Conservation (phyloP, 1,140 invertebrate genomes). For the Bombus fervidus region DNA sequence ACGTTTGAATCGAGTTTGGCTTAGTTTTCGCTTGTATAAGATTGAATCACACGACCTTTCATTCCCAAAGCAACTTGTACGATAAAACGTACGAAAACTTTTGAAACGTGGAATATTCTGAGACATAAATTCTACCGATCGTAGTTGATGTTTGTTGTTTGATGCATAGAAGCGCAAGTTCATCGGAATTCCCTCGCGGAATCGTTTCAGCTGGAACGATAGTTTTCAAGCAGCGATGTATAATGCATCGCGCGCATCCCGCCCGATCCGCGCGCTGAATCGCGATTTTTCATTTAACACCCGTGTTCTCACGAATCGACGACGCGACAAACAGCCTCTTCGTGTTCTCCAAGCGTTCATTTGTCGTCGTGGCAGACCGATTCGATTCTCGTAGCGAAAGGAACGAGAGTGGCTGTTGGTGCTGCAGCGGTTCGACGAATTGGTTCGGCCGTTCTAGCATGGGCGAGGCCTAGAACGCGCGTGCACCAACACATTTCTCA, state of each 20-base stretch:
- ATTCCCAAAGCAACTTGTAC: too few species aligned
- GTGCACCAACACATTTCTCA: slow-evolving; percentile 13
- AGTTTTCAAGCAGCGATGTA: slow-evolving; percentile 57
- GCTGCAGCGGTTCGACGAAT: slow-evolving; percentile 59
- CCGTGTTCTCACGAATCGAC: slow-evolving; percentile 60
- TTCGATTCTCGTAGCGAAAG: slow-evolving; percentile 59
- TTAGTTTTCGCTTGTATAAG: too few species aligned
- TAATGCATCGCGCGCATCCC: slow-evolving; percentile 62
- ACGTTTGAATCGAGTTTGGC: too few species aligned
- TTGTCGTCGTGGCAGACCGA: slow-evolving; percentile 64
- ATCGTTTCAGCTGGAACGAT: slow-evolving; percentile 41
- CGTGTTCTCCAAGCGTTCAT: not conserved
- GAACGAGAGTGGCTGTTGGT: slow-evolving; percentile 12
- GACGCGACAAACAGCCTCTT: slow-evolving; percentile 10
- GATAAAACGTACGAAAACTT: too few species aligned
- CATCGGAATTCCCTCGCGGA: slow-evolving; percentile 40
- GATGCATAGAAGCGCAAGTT: slow-evolving; percentile 13
- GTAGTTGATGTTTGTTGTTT: not conserved
- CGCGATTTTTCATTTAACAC: slow-evolving; percentile 65
- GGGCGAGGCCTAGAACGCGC: slow-evolving; percentile 58
- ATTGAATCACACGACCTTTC: fast-evolving
- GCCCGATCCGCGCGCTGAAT: slow-evolving; percentile 60
- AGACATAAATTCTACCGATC: not conserved
- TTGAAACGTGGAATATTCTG: not conserved
- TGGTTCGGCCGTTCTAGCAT: slow-evolving; percentile 44